Conservation (phyloP, 2,888 invertebrate species). For the Dorcus hopei region DNA sequence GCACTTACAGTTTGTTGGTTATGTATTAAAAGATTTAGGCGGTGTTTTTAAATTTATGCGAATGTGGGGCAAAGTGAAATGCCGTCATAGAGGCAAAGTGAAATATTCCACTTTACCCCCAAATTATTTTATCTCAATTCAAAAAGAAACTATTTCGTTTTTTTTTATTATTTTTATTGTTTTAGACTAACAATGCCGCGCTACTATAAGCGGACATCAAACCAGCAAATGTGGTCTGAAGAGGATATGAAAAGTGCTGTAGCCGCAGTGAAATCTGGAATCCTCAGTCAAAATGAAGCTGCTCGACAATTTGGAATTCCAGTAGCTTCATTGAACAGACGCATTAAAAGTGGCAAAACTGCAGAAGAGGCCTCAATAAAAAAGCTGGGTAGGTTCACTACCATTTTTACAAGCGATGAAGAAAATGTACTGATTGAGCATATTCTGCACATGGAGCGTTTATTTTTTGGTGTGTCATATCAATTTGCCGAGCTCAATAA, state of each 20-base stretch:
- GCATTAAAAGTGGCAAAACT: background rate
- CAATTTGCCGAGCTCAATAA: too few relatives aligned
- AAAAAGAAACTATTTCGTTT: background rate
- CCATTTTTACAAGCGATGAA: background rate
- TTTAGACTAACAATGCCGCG: slow-evolving; percentile 1
- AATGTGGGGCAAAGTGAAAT: slow-evolving; percentile 1
- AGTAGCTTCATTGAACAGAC: background rate
- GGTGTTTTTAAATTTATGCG: background rate
- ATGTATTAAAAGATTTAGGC: background rate
- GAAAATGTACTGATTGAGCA: background rate
- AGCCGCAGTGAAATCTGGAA: slow-evolving; percentile 1
- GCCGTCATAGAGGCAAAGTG: background rate
- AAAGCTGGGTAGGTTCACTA: background rate
- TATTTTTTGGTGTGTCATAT: too few relatives aligned
- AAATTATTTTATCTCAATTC: slow-evolving; percentile 4
- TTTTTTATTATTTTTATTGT: background rate
- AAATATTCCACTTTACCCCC: background rate
- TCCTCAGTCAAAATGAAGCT: slow-evolving; percentile 5
- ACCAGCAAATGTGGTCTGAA: background rate
- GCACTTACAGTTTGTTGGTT: background rate
- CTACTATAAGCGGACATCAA: background rate
- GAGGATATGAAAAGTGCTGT: background rate
- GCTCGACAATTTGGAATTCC: slow-evolving; percentile 4
- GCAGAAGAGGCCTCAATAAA: slow-evolving; percentile 7
- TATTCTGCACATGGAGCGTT: too few relatives aligned